phyloP scores from a whole-genome alignment of 2,888 invertebrate species.

The Parelbella ahira region DNA sequence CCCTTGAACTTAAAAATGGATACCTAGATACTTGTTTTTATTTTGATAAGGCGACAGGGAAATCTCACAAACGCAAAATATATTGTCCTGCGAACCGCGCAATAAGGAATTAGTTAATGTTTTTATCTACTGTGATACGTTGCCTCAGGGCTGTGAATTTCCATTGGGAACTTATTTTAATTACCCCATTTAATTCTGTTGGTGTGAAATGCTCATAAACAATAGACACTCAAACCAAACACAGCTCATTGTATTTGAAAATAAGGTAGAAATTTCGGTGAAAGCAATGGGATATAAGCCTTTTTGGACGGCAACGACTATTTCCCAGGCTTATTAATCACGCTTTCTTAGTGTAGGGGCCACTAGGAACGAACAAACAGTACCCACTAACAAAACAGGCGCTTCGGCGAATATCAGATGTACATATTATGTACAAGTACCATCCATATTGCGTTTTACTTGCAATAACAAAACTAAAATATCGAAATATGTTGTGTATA shows the following conservation, averaged over 20 bases:
- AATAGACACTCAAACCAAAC: background rate
- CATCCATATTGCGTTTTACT: background rate
- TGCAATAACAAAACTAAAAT: too few relatives aligned
- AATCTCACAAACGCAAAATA: too few relatives aligned
- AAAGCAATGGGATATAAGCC: background rate
- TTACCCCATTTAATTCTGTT: slow-evolving; percentile 21
- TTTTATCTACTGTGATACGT: slow-evolving; percentile 19
- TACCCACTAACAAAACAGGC: slow-evolving; percentile 14
- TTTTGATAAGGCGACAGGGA: too few relatives aligned
- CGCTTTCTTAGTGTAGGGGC: slow-evolving; percentile 17
- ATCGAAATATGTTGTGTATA: too few relatives aligned
- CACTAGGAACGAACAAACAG: slow-evolving; percentile 13
- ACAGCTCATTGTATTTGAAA: background rate
- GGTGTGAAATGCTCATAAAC: slow-evolving; percentile 9
- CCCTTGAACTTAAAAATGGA: too few relatives aligned
- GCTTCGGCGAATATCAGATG: slow-evolving; percentile 9
- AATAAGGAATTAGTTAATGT: slow-evolving; percentile 12
- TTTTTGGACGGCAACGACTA: slow-evolving; percentile 2
- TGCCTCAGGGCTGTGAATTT: slow-evolving; percentile 18
- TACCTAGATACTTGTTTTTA: too few relatives aligned
- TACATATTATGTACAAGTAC: slow-evolving; percentile 2
- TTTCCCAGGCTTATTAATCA: slow-evolving; percentile 22
- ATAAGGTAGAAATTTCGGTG: background rate
- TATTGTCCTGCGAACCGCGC: too few relatives aligned
- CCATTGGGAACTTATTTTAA: slow-evolving; percentile 24